These are phyloP conservation scores for Disparrhopalites patrizii DNA, from an alignment of 2,888 invertebrate species.

Conservation along the genomic window DNA sequence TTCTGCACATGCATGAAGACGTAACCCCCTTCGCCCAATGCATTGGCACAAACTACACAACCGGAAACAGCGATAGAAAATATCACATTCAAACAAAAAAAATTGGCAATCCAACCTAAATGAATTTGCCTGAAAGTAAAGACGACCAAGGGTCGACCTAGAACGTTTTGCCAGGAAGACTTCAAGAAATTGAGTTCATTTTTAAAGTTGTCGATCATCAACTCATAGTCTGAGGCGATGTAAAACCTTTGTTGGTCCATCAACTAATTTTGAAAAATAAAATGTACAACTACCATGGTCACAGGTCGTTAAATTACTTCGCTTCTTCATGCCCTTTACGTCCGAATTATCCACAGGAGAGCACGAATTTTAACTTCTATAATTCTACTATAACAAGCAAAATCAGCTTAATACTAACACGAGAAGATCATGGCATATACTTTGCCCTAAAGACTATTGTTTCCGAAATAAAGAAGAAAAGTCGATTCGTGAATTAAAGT, in stretches of 20 bases:
- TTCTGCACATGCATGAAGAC: too few species aligned
- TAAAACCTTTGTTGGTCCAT: slow-evolving; percentile 97
- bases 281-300: too few species aligned
- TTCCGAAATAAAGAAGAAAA: too few species aligned
- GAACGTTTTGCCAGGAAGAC: slow-evolving; percentile 95
- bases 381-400: background rate
- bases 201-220: slow-evolving; percentile 96
- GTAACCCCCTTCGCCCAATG: too few species aligned
- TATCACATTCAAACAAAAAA: too few species aligned
- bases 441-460: too few species aligned
- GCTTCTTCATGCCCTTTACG: too few species aligned
- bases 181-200: slow-evolving; percentile 97
- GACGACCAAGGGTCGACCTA: slow-evolving; percentile 92
- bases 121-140: slow-evolving; percentile 82
- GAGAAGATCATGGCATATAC: too few species aligned
- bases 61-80: background rate
- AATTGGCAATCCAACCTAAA: slow-evolving; percentile 60
- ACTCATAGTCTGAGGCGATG: slow-evolving; percentile 95
- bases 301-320: too few species aligned
- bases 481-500: too few species aligned
- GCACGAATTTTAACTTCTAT: background rate
- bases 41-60: background rate
- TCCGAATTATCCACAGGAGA: too few species aligned
- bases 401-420: too few species aligned
- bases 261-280: slow-evolving; percentile 63